Conservation (phyloP, 2,113 vertebrate genomes). For the Coryphaenoides rupestris region DNA sequence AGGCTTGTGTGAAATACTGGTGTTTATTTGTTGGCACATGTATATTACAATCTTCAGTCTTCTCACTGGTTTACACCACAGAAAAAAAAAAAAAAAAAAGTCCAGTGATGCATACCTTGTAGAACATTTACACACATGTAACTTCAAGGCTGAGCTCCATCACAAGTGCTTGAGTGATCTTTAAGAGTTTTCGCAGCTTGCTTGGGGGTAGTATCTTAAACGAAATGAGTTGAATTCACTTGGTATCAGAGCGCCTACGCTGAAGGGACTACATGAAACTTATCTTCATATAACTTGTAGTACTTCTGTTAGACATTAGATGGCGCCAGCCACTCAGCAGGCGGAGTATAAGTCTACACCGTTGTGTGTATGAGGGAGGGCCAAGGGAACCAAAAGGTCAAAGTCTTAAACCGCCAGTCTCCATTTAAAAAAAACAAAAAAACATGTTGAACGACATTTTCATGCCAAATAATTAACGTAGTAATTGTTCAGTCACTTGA, state of each 20-base stretch:
- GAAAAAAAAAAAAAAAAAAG: conserved; percentile 52
- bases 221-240: neutral
- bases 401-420: neutral
- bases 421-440: neutral
- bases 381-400: too few species aligned
- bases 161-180: conserved; percentile 30
- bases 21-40: conserved; percentile 84
- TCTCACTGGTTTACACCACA: conserved; percentile 70
- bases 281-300: conserved; percentile 16
- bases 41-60: conserved; percentile 82
- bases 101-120: conserved; percentile 64
- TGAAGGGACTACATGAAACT: too few species aligned
- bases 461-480: too few species aligned
- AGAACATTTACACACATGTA: conserved; percentile 37
- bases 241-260: too few species aligned
- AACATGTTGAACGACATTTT: too few species aligned
- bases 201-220: neutral
- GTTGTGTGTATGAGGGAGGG: too few species aligned
- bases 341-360: neutral
- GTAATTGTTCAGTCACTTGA: conserved; percentile 34
- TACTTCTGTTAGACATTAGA: conserved; percentile 45
- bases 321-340: too few species aligned
- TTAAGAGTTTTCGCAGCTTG: conserved; percentile 2
- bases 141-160: conserved; percentile 53
- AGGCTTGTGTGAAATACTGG: conserved; percentile 75